Evolutionary conservation across 2,113 vertebrate species (phyloP).

Genomic region (Pangasianodon gigas): DNA sequence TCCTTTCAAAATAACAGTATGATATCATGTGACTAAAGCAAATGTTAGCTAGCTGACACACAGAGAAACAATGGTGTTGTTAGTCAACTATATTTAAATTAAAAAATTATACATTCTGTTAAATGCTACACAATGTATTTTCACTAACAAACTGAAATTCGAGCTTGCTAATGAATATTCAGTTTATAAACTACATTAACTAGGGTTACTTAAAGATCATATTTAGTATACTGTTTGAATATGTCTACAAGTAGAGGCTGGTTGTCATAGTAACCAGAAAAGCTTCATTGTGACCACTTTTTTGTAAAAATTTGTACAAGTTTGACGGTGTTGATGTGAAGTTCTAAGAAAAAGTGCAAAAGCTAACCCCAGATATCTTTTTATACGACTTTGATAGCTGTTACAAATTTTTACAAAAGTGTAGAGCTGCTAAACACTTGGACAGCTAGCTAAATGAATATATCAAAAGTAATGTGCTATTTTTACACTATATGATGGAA

Average conservation of each 20-base stretch:
- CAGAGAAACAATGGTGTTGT: background rate
- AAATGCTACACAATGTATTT: background rate
- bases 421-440: background rate
- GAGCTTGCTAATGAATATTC: background rate
- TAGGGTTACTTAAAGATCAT: background rate
- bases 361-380: background rate
- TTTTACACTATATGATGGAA: background rate
- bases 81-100: no score
- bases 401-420: background rate
- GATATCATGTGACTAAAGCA: background rate
- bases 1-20: background rate
- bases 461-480: background rate
- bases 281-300: background rate
- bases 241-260: background rate
- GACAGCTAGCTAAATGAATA: background rate
- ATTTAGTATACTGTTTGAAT: background rate
- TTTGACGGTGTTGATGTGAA: background rate
- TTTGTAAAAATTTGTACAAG: background rate
- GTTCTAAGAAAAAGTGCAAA: background rate
- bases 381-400: background rate
- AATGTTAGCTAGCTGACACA: background rate
- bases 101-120: no score
- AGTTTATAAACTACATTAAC: background rate
- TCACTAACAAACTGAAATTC: background rate
- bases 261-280: background rate